Evolutionary conservation across 2,113 vertebrate species (phyloP), one percentile per base, ranked within the genome.

Genomic region (Phasianus colchicus): DNA sequence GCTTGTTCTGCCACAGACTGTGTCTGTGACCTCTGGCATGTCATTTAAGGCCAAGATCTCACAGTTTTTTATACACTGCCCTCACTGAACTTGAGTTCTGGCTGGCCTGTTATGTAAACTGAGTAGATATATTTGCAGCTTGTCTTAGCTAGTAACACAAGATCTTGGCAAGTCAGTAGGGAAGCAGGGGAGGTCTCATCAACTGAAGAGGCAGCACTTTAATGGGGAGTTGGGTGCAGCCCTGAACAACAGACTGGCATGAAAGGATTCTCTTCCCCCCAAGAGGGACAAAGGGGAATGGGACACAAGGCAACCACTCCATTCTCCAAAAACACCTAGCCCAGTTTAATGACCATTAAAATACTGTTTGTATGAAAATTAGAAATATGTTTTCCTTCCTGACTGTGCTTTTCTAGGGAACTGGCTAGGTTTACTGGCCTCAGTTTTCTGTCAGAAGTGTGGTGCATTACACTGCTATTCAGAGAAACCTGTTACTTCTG

Each of bases 41-140:
- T 91, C 57, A 82, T 75, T 82, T 73, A 57, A 93, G 82, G 79
- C 50, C 71, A 63, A 89, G 89, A 74, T 3, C 9, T 92, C 21
- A 27, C 21, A 19, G 21, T 18, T 86, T 90, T 93, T 92, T 67
- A 89, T 76, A 84, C 3, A 13, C 20, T 78, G 76, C 86, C 86
- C 89, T 93, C 5, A 2, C 22, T 90, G 92, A 95, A 70, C 92
- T 90, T 66, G 38, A 75, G 66, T 84, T 86, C 69, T 94, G 89
- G 74, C 92, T 81, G 57, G 57, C 48, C 57, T 38, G 70, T 75
- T 69, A 90, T 76, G 76, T 83, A 96, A 95, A 90, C 72, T 80
- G 9, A 74, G 83, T 11, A 40, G 70, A 19, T 94, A 92, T 82
- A 90, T 78, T 81, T 76, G 70, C 90, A 94, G 80, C 57, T 88